Evolutionary conservation across 2,888 invertebrate genomes (phyloP), one percentile per base, ranked within the genome.

Genomic region (Drosophila infuscata): DNA sequence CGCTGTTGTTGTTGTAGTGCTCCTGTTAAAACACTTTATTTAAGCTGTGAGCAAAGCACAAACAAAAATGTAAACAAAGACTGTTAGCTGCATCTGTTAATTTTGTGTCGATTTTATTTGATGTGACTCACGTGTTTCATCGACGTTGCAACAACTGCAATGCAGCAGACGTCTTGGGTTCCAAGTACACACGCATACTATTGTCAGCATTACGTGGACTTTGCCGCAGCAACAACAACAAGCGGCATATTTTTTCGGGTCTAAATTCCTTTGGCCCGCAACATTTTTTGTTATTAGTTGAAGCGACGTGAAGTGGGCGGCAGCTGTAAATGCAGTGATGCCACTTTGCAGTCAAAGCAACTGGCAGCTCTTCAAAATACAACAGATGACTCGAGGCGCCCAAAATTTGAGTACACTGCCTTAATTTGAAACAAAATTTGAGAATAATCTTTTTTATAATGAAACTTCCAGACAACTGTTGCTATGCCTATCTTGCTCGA

Each of bases 121-220:
- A 3, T 51, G 38, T 41, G 36, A 72, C 82, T 79, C 79, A 82
- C 82, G 79, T 82, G 82, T 54, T 74, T 60, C 56, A 66, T 48
- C 48, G 59, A 17, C 43, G 54, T 54, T 63, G 52, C 66, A 76
- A 63, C 63, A 79, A 77, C 77, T 82, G 82, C 82, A 82, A 51
- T 79, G 82, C 78, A 73, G 81, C 17, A 51, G 48, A 52, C 46
- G 63, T 36, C 62, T 74, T 76, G 72, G 65, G 79, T 79, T 82
- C 73, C 60, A 82, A 71, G 73, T 58, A 73, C 82, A 82, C 79
- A 73, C 75, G 65, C 46, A 64, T 25, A 46, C 46, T 8, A 46
- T 25, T 46, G 46, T 15, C 46, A 46, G 46, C 71, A 71, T 77
- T 62, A 70, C 70, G 58, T 71, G 58, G 53, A 49, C 29, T 57